Evolutionary conservation across 2,113 vertebrate genomes (phyloP).

Genomic region (Spilogale gracilis): DNA sequence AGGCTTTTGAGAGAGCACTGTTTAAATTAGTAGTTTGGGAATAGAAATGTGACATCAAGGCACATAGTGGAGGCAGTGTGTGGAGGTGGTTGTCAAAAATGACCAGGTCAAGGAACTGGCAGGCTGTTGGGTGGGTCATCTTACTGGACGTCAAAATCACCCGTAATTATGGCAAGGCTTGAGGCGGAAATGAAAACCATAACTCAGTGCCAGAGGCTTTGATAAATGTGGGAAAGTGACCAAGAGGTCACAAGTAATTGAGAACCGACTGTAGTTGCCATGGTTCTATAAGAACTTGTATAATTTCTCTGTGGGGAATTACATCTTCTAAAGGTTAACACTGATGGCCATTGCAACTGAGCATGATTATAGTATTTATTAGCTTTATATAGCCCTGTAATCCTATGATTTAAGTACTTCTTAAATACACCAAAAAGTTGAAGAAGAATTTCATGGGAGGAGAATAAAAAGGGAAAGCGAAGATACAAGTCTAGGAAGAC

Average conservation of each 20-base stretch:
- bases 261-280: conserved; percentile 2
- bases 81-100: neutral
- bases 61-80: neutral
- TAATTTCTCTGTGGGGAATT: conserved; percentile 58
- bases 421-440: conserved; percentile 20
- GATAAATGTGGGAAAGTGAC: conserved; percentile 35
- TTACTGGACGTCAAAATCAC: neutral
- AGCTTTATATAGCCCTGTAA: conserved; percentile 25
- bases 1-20: neutral
- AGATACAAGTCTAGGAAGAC: neutral
- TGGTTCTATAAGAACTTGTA: conserved; percentile 13
- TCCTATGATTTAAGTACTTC: conserved; percentile 54
- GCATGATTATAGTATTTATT: conserved; percentile 41
- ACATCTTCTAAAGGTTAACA: conserved; percentile 62
- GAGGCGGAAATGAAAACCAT: neutral
- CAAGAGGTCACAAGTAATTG: conserved; percentile 56
- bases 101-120: neutral
- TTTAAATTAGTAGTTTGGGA: neutral
- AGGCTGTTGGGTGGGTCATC: neutral
- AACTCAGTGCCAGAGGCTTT: conserved; percentile 42
- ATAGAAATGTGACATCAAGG: neutral
- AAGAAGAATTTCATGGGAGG: conserved; percentile 40
- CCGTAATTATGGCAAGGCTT: neutral
- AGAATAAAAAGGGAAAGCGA: neutral
- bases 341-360: conserved; percentile 11